Percentiles rank a stretch among this genome's conserved stretches.
Conservation (phyloP, 2,888 invertebrate species). For the Pristionchus exspectatus region DNA sequence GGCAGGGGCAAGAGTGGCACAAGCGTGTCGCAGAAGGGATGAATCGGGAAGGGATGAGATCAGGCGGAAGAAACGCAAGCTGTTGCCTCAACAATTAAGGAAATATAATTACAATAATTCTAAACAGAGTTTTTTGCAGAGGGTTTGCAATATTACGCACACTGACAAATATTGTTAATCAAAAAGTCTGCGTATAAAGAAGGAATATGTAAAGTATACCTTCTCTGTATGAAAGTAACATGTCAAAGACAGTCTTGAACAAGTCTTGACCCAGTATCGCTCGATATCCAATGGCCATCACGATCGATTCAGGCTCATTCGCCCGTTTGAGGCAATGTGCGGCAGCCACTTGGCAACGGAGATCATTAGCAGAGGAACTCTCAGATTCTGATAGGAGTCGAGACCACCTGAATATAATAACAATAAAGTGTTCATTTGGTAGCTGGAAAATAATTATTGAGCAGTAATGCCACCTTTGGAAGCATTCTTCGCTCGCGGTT, state of each 20-base stretch:
- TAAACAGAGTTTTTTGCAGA: too few species aligned
- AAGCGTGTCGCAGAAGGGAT: constrained; percentile 27
- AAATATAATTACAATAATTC: too few species aligned
- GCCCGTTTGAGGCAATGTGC: constrained; percentile 23
- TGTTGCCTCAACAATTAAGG: constrained; percentile 27
- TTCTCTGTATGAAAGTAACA: constrained; percentile 15
- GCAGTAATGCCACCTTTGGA: constrained; percentile 54
- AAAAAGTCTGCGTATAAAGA: too few species aligned
- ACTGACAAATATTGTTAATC: neutral
- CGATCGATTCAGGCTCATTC: neutral
- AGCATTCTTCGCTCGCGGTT: constrained; percentile 67
- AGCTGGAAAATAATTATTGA: neutral
- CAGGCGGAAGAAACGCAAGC: constrained; percentile 24
- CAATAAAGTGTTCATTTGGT: neutral
- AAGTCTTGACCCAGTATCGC: neutral
- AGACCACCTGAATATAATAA: constrained; percentile 19
- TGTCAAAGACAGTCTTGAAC: constrained; percentile 2
- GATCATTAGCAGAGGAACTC: neutral
- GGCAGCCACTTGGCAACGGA: constrained; percentile 38
- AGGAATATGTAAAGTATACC: neutral
- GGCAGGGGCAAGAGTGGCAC: neutral
- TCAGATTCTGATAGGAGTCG: neutral
- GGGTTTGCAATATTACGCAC: too few species aligned
- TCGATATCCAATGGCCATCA: constrained; percentile 27
- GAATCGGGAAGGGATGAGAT: neutral